These are phyloP conservation scores for Notamacropus eugenii DNA, from an alignment of 2,797 vertebrate species.

Conservation along the genomic window DNA sequence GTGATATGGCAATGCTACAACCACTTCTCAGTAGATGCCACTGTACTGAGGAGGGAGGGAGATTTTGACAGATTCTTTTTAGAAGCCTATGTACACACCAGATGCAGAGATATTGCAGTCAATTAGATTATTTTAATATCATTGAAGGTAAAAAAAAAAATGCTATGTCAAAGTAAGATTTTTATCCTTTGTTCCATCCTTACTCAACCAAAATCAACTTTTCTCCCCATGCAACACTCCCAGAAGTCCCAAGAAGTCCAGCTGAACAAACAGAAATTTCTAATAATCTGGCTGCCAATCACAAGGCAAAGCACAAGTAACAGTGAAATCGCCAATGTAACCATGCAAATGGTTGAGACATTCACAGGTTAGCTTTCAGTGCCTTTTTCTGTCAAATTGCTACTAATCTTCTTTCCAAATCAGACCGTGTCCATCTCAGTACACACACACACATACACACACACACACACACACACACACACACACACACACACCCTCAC, in stretches of 20 bases:
- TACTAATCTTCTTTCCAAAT: constrained; percentile 6
- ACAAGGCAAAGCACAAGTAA: background rate
- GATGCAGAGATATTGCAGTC: background rate
- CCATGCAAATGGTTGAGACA: constrained; percentile 31
- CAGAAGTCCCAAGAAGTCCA: constrained; percentile 28
- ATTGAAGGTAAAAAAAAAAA: constrained; percentile 40
- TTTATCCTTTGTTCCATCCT: background rate
- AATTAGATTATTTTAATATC: constrained; percentile 42
- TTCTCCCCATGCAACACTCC: background rate
- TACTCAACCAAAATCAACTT: constrained; percentile 9
- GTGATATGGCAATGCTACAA: background rate
- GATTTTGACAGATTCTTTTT: constrained; percentile 3
- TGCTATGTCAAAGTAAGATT: constrained; percentile 43
- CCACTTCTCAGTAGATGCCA: background rate
- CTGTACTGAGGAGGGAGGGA: background rate
- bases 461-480: too few species aligned
- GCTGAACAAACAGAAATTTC: constrained; percentile 60
- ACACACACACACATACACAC: background rate
- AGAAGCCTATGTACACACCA: background rate
- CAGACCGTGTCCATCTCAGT: background rate
- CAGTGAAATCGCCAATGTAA: constrained; percentile 5
- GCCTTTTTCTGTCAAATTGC: background rate
- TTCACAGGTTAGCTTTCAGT: background rate
- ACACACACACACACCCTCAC: background rate
- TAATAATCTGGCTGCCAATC: constrained; percentile 32